These are phyloP conservation scores for Alitta virens DNA, from an alignment of 2,888 invertebrate genomes.

Conservation along the genomic window DNA sequence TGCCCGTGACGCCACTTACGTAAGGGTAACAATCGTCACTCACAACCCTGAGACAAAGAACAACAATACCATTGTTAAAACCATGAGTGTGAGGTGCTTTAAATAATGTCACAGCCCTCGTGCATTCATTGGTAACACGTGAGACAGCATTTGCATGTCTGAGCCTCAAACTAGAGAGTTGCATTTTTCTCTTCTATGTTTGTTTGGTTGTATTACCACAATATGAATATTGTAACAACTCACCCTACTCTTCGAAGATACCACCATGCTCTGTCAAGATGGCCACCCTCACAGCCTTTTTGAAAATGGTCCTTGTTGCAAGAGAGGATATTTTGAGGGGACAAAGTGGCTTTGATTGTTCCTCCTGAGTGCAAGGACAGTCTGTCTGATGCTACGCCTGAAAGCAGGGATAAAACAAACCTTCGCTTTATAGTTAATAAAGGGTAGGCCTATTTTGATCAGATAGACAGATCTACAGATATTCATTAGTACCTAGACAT, in stretches of 20 bases:
- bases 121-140: too few species aligned
- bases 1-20: constrained; percentile 62
- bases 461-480: too few species aligned
- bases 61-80: background rate
- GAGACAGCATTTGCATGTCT: too few species aligned
- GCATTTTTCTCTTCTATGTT: too few species aligned
- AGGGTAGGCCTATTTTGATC: too few species aligned
- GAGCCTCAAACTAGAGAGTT: too few species aligned
- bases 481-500: too few species aligned
- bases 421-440: too few species aligned
- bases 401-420: constrained; percentile 8
- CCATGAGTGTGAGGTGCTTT: too few species aligned
- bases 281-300: constrained; percentile 81
- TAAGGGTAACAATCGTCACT: constrained; percentile 84
- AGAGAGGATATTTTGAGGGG: constrained; percentile 82
- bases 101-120: too few species aligned
- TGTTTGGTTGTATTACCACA: background rate
- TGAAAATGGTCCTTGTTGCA: constrained; percentile 68
- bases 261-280: constrained; percentile 89
- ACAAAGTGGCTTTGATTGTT: constrained; percentile 65
- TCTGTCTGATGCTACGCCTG: constrained; percentile 58
- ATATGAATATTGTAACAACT: background rate
- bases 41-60: constrained; percentile 67
- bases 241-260: constrained; percentile 71
- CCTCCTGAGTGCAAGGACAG: constrained; percentile 84